These are phyloP conservation scores for Valencia hispanica DNA, from an alignment of 2,797 vertebrate genomes.

Conservation along the genomic window DNA sequence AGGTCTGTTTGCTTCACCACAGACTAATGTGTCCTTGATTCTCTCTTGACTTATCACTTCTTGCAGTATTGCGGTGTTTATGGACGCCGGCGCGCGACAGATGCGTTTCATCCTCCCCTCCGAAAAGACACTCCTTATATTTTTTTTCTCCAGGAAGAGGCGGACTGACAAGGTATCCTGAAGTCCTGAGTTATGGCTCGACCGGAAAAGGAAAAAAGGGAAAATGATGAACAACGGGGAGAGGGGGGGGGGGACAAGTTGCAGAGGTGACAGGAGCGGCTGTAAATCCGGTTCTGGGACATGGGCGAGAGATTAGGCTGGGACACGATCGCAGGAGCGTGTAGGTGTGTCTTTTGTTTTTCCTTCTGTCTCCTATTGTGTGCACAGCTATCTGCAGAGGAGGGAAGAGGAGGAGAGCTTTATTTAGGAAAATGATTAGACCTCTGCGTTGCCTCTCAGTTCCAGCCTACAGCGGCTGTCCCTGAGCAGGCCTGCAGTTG, in stretches of 20 bases:
- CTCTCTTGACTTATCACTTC: slow-evolving; percentile 60
- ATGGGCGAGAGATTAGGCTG: slow-evolving; percentile 58
- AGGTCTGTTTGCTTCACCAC: slow-evolving; percentile 25
- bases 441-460: slow-evolving; percentile 53
- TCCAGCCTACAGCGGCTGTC: slow-evolving; percentile 35
- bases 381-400: slow-evolving; percentile 37
- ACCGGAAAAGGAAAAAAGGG: slow-evolving; percentile 64
- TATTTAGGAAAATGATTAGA: slow-evolving; percentile 64
- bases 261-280: slow-evolving; percentile 59
- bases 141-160: slow-evolving; percentile 52
- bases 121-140: slow-evolving; percentile 45
- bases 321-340: background rate
- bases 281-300: slow-evolving; percentile 72
- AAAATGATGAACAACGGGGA: slow-evolving; percentile 75
- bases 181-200: slow-evolving; percentile 58
- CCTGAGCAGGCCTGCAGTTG: slow-evolving; percentile 48
- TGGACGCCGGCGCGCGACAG: slow-evolving; percentile 36
- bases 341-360: slow-evolving; percentile 27
- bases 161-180: slow-evolving; percentile 62
- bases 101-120: slow-evolving; percentile 27
- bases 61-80: slow-evolving; percentile 50
- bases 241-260: slow-evolving; percentile 67
- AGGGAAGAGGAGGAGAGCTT: slow-evolving; percentile 39
- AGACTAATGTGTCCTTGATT: slow-evolving; percentile 63
- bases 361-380: slow-evolving; percentile 31